Evolutionary conservation across 2,113 vertebrate species (phyloP).

Genomic region (Eonycteris spelaea): DNA sequence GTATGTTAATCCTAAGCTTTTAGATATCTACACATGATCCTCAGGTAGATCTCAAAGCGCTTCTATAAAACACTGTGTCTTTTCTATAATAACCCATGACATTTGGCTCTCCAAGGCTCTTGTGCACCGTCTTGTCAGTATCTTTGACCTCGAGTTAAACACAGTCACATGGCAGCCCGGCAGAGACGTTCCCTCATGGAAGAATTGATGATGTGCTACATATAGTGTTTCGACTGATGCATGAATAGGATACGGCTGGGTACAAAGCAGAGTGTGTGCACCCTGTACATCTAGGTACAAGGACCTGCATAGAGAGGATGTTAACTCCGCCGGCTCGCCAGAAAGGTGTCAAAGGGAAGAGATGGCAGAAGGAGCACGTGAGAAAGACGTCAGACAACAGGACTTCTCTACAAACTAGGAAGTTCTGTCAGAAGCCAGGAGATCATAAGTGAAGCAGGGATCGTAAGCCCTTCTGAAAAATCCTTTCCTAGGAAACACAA

Average conservation of each 20-base stretch:
- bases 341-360: not conserved
- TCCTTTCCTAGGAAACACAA: too few relatives aligned
- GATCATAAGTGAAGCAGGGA: not conserved
- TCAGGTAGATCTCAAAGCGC: not conserved
- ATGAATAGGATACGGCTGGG: not conserved
- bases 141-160: not conserved
- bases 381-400: not conserved
- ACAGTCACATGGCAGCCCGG: not conserved
- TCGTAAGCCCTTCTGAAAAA: not conserved
- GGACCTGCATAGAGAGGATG: not conserved
- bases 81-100: too few relatives aligned
- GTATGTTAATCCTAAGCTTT: not conserved
- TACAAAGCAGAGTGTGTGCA: rapidly evolving
- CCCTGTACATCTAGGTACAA: not conserved
- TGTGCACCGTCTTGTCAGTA: too few relatives aligned
- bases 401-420: not conserved
- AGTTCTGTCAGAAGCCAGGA: not conserved
- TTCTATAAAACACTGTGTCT: too few relatives aligned
- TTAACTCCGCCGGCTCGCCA: not conserved
- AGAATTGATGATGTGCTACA: not conserved
- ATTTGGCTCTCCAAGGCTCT: too few relatives aligned
- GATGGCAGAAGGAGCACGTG: too few relatives aligned
- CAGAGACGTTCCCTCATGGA: not conserved
- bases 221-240: not conserved
- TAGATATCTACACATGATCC: not conserved